These are phyloP conservation scores for Teleopsis dalmanni DNA, from an alignment of 1,140 invertebrate species.

Conservation along the genomic window DNA sequence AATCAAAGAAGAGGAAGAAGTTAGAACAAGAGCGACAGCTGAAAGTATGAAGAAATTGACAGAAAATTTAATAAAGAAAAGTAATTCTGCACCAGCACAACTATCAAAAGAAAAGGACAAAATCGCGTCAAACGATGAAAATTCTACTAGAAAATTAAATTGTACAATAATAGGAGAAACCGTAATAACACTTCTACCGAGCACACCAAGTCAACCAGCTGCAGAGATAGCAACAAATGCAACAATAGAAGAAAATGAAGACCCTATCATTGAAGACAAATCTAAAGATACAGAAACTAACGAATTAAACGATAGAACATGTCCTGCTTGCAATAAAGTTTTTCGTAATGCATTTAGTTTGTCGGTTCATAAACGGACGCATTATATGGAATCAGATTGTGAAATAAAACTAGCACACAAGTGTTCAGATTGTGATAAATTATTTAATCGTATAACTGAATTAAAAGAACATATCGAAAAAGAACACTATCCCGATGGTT, in stretches of 20 bases:
- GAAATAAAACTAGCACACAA: constrained; percentile 9
- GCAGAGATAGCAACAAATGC: background rate
- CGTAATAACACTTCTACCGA: constrained; percentile 9
- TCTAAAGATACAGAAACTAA: background rate
- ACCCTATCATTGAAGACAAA: background rate
- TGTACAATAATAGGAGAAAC: constrained; percentile 12
- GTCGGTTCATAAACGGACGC: constrained; percentile 10
- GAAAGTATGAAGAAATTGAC: background rate
- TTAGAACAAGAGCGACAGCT: background rate
- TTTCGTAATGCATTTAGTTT: constrained; percentile 11
- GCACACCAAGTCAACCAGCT: background rate
- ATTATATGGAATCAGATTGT: constrained; percentile 12
- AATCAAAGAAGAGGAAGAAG: constrained; percentile 6
- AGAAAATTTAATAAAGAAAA: background rate
- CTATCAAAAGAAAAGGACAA: background rate
- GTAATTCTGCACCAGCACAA: background rate
- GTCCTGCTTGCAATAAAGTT: constrained; percentile 9
- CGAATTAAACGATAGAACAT: background rate
- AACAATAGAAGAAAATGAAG: background rate
- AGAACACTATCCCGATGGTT: constrained; percentile 11
- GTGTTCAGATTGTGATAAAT: constrained; percentile 11
- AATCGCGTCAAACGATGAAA: no score
- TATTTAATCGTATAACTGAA: constrained; percentile 10
- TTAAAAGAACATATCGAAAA: constrained; percentile 11
- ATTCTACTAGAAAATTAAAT: background rate